Conservation (phyloP, 1,140 invertebrate species). For the Lithobius niger region DNA sequence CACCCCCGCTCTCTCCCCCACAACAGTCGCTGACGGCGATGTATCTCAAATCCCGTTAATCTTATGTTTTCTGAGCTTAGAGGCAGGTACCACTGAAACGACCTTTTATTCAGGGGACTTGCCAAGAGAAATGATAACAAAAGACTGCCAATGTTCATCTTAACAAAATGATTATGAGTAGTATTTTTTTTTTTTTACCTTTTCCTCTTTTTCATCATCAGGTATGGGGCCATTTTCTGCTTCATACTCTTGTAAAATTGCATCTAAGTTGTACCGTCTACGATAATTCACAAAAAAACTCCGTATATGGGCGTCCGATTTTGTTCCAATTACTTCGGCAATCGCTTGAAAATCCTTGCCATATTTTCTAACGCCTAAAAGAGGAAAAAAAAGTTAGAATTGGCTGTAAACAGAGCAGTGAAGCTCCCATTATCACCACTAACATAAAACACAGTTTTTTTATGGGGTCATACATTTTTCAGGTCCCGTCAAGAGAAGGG, state of each 20-base stretch:
- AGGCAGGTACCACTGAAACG: no score
- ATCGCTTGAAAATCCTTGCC: constrained; percentile 93
- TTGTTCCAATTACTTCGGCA: constrained; percentile 86
- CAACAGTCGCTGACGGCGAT: no score
- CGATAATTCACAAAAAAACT: constrained; percentile 84
- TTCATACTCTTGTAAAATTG: constrained; percentile 76
- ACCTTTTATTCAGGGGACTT: no score
- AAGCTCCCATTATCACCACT: neutral
- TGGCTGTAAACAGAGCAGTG: neutral
- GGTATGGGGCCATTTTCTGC: constrained; percentile 48
- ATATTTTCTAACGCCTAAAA: constrained; percentile 64
- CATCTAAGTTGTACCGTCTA: constrained; percentile 77
- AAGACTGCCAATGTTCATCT: no score
- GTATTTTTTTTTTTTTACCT: constrained; percentile 20
- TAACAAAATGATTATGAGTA: neutral
- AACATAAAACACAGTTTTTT: neutral
- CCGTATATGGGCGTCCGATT: constrained; percentile 80
- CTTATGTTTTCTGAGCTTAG: no score
- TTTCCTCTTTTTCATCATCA: constrained; percentile 36
- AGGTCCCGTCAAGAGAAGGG: no score
- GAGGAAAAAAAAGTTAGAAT: constrained; percentile 12
- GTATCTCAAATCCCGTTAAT: no score
- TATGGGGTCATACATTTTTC: neutral
- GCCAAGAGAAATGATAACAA: no score
- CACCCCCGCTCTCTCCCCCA: no score